Conservation (phyloP, 2,888 invertebrate genomes). For the Lithosia quadra region DNA sequence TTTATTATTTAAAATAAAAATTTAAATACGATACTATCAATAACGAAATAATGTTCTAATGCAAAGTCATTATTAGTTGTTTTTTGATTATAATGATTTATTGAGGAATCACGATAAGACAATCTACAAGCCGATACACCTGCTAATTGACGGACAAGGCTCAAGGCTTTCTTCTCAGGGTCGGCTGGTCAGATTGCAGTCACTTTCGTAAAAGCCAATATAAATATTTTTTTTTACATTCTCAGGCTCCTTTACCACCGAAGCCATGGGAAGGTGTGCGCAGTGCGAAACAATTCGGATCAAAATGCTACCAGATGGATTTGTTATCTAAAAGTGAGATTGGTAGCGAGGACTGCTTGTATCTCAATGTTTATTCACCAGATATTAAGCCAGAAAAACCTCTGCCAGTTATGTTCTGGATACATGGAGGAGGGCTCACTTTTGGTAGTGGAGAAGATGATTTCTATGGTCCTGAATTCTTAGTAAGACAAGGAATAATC, state of each 20-base stretch:
- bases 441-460: constrained; percentile 55
- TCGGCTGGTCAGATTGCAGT: no score
- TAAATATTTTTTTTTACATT: neutral
- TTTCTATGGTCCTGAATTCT: constrained; percentile 56
- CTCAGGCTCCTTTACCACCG: constrained; percentile 51
- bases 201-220: neutral
- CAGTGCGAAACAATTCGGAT: constrained; percentile 56
- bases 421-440: constrained; percentile 55
- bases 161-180: no score
- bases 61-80: no score
- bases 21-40: no score
- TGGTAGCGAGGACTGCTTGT: constrained; percentile 53
- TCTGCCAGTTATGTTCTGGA: constrained; percentile 57
- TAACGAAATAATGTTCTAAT: no score
- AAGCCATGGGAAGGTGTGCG: constrained; percentile 62
- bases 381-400: constrained; percentile 42
- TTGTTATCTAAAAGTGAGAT: constrained; percentile 14
- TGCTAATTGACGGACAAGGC: no score
- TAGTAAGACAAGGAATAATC: constrained; percentile 53
- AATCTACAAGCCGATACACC: no score
- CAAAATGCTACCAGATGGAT: constrained; percentile 35
- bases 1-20: no score
- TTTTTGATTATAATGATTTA: no score
- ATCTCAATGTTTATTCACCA: constrained; percentile 61
- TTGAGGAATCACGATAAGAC: no score